phyloP scores from a whole-genome alignment of 2,888 invertebrate genomes.

The Melitaea athalia region DNA sequence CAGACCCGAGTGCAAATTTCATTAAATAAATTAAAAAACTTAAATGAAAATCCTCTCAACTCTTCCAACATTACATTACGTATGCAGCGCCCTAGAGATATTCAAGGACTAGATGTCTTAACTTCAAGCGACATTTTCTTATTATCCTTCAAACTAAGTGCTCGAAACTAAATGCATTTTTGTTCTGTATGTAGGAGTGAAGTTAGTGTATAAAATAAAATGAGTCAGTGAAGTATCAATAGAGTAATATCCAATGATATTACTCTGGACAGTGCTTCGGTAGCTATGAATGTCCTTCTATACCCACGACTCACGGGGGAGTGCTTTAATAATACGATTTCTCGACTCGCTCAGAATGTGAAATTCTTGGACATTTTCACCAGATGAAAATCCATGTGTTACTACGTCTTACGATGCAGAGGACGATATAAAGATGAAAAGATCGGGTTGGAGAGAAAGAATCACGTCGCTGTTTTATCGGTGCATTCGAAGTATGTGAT shows the following conservation, averaged over 20 bases:
- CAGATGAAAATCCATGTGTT: conserved; percentile 69
- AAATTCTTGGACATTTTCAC: conserved; percentile 66
- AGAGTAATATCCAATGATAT: conserved; percentile 39
- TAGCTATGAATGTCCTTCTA: conserved; percentile 50
- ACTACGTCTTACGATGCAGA: conserved; percentile 54
- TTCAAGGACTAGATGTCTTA: conserved; percentile 50
- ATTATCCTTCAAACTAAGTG: conserved; percentile 31
- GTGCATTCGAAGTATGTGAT: conserved; percentile 32
- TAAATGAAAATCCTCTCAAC: conserved; percentile 51
- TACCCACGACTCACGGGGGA: conserved; percentile 54
- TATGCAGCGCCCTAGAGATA: conserved; percentile 54
- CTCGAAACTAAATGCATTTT: neutral
- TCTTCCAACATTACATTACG: conserved; percentile 51
- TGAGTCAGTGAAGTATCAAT: neutral
- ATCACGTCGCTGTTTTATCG: conserved; percentile 78
- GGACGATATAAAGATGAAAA: conserved; percentile 61
- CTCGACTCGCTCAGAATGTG: conserved; percentile 66
- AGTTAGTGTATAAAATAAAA: neutral
- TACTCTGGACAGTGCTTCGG: conserved; percentile 40
- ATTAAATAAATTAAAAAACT: conserved; percentile 56
- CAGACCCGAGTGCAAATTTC: conserved; percentile 40
- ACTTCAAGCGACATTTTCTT: conserved; percentile 48
- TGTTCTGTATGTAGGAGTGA: neutral
- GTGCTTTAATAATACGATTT: conserved; percentile 68
- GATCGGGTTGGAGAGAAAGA: conserved; percentile 67